phyloP scores from a whole-genome alignment of 2,113 vertebrate genomes.

The Lophochroa leadbeateri region DNA sequence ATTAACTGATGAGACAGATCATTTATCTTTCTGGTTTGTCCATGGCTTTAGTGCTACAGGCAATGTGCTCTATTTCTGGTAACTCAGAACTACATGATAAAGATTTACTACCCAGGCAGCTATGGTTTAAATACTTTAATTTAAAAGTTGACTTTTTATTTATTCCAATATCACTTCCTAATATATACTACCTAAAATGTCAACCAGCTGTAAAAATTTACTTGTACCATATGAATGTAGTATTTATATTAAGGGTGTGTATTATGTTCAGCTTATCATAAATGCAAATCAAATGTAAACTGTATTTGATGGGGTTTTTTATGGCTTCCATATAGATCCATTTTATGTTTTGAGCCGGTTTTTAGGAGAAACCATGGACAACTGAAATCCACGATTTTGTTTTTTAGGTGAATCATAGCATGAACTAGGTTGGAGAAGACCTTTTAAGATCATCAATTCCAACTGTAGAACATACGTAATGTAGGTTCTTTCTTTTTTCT shows the following conservation, averaged over 20 bases:
- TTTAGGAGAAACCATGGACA: background rate
- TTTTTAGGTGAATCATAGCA: background rate
- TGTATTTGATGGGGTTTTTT: background rate
- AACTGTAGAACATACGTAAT: background rate
- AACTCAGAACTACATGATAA: background rate
- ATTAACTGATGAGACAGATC: background rate
- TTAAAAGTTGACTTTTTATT: background rate
- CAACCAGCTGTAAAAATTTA: background rate
- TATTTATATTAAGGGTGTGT: background rate
- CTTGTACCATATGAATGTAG: accelerated
- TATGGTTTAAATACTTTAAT: background rate
- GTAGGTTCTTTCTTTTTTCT: background rate
- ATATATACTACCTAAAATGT: background rate
- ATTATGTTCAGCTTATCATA: background rate
- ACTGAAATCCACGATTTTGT: background rate
- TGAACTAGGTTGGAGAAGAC: background rate
- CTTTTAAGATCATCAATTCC: background rate
- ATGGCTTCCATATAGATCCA: background rate
- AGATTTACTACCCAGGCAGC: background rate
- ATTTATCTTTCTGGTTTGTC: background rate
- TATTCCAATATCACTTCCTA: background rate
- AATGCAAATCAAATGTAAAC: background rate
- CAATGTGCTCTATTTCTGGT: background rate
- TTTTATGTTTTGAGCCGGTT: background rate
- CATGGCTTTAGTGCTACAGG: background rate